Evolutionary conservation across 2,113 vertebrate genomes (phyloP).

Genomic region (Lophotis ruficrista): DNA sequence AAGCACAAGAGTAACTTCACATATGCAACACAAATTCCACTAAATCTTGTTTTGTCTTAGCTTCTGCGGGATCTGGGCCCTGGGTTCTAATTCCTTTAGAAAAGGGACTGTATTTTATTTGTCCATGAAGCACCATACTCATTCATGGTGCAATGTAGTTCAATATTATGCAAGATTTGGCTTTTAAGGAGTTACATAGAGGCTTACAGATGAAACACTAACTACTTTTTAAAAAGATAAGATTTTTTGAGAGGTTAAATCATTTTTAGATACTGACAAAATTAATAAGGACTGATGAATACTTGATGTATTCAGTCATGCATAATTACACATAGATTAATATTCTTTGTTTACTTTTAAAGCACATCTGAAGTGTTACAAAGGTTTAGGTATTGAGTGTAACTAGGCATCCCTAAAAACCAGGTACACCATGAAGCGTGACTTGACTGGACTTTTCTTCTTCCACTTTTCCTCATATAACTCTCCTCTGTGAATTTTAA

Average conservation of each 20-base stretch:
- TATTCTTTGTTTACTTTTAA: slow-evolving; percentile 61
- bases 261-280: neutral
- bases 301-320: neutral
- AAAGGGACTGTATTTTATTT: neutral
- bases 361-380: slow-evolving; percentile 52
- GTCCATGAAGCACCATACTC: neutral
- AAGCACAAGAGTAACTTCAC: neutral
- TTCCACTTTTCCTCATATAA: neutral
- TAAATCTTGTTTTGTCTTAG: neutral
- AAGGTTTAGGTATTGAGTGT: slow-evolving; percentile 6
- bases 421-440: neutral
- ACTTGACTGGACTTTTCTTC: neutral
- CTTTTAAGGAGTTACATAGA: neutral
- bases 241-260: neutral
- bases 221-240: neutral
- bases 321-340: slow-evolving; percentile 1
- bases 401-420: neutral
- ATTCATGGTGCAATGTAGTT: neutral
- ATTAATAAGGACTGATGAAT: neutral
- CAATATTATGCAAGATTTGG: neutral
- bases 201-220: neutral
- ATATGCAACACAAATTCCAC: neutral
- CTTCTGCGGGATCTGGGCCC: neutral
- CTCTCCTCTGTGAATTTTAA: neutral
- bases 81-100: neutral